Evolutionary conservation across 2,888 invertebrate species (phyloP).

Genomic region (Scelioninae gen. 1): DNA sequence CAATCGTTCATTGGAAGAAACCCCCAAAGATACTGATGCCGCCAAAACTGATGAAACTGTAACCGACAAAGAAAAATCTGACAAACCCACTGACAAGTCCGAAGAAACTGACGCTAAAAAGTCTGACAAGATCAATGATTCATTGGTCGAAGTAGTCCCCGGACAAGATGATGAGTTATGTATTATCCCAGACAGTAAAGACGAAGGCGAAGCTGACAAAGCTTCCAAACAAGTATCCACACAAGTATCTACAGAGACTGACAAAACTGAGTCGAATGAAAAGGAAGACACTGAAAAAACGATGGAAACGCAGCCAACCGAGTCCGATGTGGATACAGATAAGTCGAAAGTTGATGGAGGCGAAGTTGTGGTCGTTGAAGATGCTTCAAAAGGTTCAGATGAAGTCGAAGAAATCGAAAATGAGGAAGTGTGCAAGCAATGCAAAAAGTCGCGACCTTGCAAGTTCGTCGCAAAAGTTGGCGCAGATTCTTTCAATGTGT

Average conservation of each 20-base stretch:
- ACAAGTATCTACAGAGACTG: background rate
- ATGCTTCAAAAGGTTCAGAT: constrained; percentile 79
- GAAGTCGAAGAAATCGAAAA: constrained; percentile 79
- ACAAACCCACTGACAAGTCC: constrained; percentile 49
- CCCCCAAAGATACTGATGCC: constrained; percentile 58
- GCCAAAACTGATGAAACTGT: background rate
- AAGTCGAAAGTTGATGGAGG: constrained; percentile 40
- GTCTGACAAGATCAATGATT: constrained; percentile 56
- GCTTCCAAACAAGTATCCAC: constrained; percentile 30
- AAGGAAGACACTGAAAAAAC: constrained; percentile 20
- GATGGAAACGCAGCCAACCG: constrained; percentile 66
- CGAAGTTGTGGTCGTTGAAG: constrained; percentile 81
- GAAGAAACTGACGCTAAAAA: constrained; percentile 44
- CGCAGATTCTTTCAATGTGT: constrained; percentile 81
- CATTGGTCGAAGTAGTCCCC: constrained; percentile 73
- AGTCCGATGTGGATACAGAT: constrained; percentile 75
- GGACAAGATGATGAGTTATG: constrained; percentile 83
- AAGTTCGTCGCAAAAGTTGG: constrained; percentile 85
- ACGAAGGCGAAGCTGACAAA: background rate
- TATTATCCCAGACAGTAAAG: constrained; percentile 82
- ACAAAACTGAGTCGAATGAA: constrained; percentile 4
- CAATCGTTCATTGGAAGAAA: too few relatives aligned
- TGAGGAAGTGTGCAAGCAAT: constrained; percentile 80
- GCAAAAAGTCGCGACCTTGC: constrained; percentile 78
- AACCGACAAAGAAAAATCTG: constrained; percentile 10